These are phyloP conservation scores for Geodia barretti DNA, from an alignment of 37 sponge, comb jelly and placozoan species.

Conservation along the genomic window DNA sequence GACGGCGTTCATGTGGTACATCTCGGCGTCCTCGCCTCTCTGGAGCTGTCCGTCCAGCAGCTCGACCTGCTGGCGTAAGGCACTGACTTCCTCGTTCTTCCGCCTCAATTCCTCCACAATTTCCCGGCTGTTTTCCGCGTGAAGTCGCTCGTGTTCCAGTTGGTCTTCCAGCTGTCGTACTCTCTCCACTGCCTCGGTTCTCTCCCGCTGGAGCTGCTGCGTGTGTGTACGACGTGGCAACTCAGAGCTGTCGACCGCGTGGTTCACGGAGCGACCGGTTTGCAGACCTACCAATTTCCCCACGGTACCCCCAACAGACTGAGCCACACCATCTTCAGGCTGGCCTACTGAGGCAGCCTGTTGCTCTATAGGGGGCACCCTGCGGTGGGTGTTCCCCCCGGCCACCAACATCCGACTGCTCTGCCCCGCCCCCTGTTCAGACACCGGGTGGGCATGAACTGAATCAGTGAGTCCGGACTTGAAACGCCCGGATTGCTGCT, in stretches of 20 bases:
- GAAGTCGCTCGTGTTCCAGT: background rate
- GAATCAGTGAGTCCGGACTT: too few relatives aligned
- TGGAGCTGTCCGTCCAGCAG: constrained; percentile 7
- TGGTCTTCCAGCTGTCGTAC: constrained; percentile 4
- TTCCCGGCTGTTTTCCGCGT: background rate
- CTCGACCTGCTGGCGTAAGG: background rate
- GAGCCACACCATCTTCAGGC: too few relatives aligned
- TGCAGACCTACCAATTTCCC: background rate
- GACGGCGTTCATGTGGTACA: constrained; percentile 55
- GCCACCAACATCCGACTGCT: too few relatives aligned
- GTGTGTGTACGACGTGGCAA: background rate
- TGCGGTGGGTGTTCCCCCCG: too few relatives aligned
- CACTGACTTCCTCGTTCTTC: constrained; percentile 9
- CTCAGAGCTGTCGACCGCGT: background rate
- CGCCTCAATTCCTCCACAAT: background rate
- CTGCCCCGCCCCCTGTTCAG: too few relatives aligned
- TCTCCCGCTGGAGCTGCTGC: background rate
- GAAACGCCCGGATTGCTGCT: too few relatives aligned
- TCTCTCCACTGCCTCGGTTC: background rate
- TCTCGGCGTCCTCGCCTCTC: background rate
- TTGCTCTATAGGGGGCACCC: too few relatives aligned
- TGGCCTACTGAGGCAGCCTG: too few relatives aligned
- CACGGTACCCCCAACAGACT: too few relatives aligned
- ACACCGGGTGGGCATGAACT: too few relatives aligned
- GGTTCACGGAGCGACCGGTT: background rate